Evolutionary conservation across 92 coral and sea anemone species (phyloP), one percentile per base, ranked within the genome.

Genomic region (Phenganax stokvisi): DNA sequence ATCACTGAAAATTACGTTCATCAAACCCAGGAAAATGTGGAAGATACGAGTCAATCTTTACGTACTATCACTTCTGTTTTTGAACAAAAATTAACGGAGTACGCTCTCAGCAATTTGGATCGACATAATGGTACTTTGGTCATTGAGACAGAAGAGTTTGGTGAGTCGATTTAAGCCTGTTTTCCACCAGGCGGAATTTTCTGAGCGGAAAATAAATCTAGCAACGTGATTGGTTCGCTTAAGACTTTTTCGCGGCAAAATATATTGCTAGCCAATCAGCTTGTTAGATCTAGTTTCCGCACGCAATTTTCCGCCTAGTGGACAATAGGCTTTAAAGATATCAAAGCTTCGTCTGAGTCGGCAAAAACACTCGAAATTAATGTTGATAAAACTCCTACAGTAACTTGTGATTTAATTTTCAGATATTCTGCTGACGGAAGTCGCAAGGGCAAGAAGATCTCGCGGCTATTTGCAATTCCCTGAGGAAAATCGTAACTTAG

Each of bases 121-220:
- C 64, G 25, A 56, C 67, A 55, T 55, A 56, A 56, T 75, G 80
- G 64, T 20, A 12, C 80, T 1, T 5, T 56, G 37, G 12, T 30
- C 7, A 30, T 25, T 55, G 31, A 56, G 31, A 75, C 51, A 7
- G 64, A 54, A n/a, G 51, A 56, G 12, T 56, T 75, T 10, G 62
- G 80, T 75, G n/a, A 75, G 80, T 53, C 61, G 54, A 16, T 53
- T 29, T 29, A 44, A 11, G 29, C 73, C 3, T 68, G 54, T 15
- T 37, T 5, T 10, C 56, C 10, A 20, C 25, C 25, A 20, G 25
- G 25, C 25, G 25, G 25, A 20, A 20, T 20, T 20, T 20, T 20
- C 25, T 20, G 25, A 20, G 25, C 25, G 25, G 25, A 20, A 20
- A 20, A 20, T 20, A 20, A 20, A 20, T 20, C 25, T 20, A 20